These are phyloP conservation scores for Xanthia togata DNA, from an alignment of 2,888 invertebrate genomes.

Conservation along the genomic window DNA sequence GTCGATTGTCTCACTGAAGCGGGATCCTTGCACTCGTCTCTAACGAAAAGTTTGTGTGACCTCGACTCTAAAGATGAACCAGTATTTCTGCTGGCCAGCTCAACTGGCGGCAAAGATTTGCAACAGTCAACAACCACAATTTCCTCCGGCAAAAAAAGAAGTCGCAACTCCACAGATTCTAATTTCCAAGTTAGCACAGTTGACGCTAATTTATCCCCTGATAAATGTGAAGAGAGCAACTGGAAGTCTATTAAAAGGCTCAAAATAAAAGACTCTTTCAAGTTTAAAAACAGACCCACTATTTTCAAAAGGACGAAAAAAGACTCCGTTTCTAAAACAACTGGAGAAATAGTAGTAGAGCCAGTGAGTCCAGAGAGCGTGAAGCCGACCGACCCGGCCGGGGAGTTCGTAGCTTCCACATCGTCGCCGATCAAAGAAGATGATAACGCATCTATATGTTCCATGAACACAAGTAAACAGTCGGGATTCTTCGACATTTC, in stretches of 20 bases:
- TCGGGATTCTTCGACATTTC: slow-evolving; percentile 89
- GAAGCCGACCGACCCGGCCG: slow-evolving; percentile 86
- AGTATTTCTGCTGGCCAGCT: slow-evolving; percentile 80
- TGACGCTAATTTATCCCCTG: slow-evolving; percentile 83
- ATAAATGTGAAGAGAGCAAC: slow-evolving; percentile 87
- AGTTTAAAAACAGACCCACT: slow-evolving; percentile 87
- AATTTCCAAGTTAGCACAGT: slow-evolving; percentile 85
- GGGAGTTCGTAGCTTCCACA: slow-evolving; percentile 85
- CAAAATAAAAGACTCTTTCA: slow-evolving; percentile 89
- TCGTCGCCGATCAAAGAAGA: slow-evolving; percentile 88
- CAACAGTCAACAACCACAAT: slow-evolving; percentile 87
- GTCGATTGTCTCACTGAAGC: slow-evolving; percentile 86
- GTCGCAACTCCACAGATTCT: slow-evolving; percentile 88
- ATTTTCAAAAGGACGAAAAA: slow-evolving; percentile 88
- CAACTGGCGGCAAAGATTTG: slow-evolving; percentile 81
- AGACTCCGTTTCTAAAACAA: slow-evolving; percentile 82
- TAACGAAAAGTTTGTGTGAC: slow-evolving; percentile 87
- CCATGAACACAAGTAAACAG: slow-evolving; percentile 87
- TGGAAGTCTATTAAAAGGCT: slow-evolving; percentile 89
- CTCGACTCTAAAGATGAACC: slow-evolving; percentile 85
- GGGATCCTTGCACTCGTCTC: slow-evolving; percentile 85
- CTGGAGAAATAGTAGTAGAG: slow-evolving; percentile 85
- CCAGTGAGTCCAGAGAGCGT: slow-evolving; percentile 84
- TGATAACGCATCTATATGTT: slow-evolving; percentile 86
- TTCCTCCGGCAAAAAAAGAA: slow-evolving; percentile 88